Percentiles rank a stretch among this genome's conserved stretches.
Evolutionary conservation across 2,797 vertebrate species (phyloP).

Genomic region (Megaceryle alcyon): DNA sequence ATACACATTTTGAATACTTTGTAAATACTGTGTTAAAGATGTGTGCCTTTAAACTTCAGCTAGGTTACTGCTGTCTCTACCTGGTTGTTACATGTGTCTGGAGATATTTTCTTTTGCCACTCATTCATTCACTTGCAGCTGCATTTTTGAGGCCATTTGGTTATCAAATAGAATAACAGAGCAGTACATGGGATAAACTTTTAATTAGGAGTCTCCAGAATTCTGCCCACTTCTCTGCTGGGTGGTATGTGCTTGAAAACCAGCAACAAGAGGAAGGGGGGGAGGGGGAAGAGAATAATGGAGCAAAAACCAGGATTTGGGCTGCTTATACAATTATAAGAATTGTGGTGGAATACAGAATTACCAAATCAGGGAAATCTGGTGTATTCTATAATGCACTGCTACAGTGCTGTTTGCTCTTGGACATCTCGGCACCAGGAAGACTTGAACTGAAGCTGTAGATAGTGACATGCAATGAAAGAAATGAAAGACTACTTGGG

Average conservation of each 20-base stretch:
- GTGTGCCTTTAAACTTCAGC: background rate
- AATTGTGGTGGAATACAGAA: background rate
- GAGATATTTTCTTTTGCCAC: background rate
- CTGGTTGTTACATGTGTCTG: background rate
- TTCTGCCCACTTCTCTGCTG: background rate
- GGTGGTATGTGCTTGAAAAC: background rate
- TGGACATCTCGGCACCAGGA: background rate
- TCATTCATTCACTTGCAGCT: background rate
- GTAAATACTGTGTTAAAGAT: background rate
- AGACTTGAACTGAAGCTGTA: background rate
- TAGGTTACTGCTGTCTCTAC: background rate
- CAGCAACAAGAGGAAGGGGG: background rate
- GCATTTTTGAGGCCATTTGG: background rate
- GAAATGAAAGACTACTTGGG: background rate
- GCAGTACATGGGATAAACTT: background rate
- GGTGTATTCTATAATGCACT: background rate
- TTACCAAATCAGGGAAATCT: background rate
- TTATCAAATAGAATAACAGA: background rate
- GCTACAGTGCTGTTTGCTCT: background rate
- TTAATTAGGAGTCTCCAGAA: background rate
- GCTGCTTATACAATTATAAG: background rate
- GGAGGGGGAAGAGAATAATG: background rate
- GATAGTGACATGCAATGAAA: background rate
- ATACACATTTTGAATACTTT: background rate
- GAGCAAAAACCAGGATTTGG: background rate